These are phyloP conservation scores for Phaethornis superciliosus DNA, from an alignment of 2,113 vertebrate genomes.

Conservation along the genomic window DNA sequence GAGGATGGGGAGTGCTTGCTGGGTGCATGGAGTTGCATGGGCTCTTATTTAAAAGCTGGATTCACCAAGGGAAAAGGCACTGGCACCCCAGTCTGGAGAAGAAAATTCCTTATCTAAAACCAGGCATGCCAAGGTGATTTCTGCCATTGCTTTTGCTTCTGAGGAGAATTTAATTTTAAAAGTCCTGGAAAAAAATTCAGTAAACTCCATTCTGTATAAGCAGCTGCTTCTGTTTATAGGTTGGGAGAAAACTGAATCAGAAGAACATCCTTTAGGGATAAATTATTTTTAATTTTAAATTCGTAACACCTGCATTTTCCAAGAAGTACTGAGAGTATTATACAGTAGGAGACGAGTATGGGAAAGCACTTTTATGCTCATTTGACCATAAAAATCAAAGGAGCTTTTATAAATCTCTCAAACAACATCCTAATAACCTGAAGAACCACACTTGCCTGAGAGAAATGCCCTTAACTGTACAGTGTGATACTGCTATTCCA, in stretches of 20 bases:
- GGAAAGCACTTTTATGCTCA: constrained; percentile 17
- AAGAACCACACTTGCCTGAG: neutral
- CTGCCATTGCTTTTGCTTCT: neutral
- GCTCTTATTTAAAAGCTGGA: neutral
- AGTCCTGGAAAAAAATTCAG: neutral
- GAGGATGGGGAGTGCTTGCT: neutral
- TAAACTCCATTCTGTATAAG: neutral
- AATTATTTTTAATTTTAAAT: constrained; percentile 25
- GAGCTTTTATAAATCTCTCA: neutral
- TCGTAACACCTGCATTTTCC: neutral
- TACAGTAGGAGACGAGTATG: neutral
- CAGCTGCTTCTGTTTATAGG: neutral
- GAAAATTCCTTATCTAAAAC: neutral
- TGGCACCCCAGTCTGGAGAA: neutral
- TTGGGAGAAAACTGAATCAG: neutral
- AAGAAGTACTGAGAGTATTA: neutral
- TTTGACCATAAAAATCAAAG: neutral
- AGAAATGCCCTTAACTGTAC: neutral
- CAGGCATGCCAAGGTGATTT: rapidly evolving
- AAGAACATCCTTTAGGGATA: neutral
- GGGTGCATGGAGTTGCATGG: rapidly evolving
- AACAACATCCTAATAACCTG: neutral
- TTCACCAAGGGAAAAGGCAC: neutral
- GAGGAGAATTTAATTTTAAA: neutral
- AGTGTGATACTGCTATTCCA: neutral